A percentile compares a stretch with the other conserved stretches of the same genome.
Conservation (phyloP, 2,797 vertebrate genomes). For the Pseudochromis fuscus region DNA sequence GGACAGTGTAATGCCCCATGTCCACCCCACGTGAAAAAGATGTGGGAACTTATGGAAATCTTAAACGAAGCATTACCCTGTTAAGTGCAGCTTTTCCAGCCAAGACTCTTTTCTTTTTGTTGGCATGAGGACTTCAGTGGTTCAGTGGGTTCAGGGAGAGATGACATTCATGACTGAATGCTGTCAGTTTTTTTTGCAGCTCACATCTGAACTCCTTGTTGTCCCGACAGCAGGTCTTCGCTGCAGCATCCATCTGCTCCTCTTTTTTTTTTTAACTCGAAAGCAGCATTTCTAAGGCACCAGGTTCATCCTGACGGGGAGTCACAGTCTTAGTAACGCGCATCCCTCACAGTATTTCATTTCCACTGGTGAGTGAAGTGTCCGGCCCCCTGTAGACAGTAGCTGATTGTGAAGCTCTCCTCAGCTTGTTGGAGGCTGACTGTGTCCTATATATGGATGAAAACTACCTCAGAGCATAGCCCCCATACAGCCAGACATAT, state of each 20-base stretch:
- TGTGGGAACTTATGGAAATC: conserved; percentile 43
- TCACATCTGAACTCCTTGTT: conserved; percentile 38
- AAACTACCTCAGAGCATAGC: background rate
- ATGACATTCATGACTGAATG: conserved; percentile 47
- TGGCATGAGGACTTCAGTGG: conserved; percentile 47
- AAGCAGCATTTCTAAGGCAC: conserved; percentile 23
- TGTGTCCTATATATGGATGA: conserved; percentile 9
- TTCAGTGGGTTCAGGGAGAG: conserved; percentile 36
- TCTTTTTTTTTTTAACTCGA: conserved; percentile 21
- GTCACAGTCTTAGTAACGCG: background rate
- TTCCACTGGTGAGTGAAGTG: conserved; percentile 9
- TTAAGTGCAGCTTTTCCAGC: conserved; percentile 41
- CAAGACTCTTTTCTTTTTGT: conserved; percentile 49
- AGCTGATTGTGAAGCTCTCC: conserved; percentile 20
- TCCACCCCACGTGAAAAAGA: conserved; percentile 38
- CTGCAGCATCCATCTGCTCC: conserved; percentile 10
- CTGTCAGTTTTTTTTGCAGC: conserved; percentile 32
- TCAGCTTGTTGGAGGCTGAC: conserved; percentile 14
- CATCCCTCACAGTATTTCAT: background rate
- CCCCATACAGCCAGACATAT: background rate
- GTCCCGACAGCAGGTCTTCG: background rate
- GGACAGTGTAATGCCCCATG: conserved; percentile 41
- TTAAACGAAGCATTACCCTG: conserved; percentile 37
- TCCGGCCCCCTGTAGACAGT: background rate
- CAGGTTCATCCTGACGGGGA: conserved; percentile 27